Evolutionary conservation across 2,888 invertebrate genomes (phyloP).

Genomic region (Tenthredo distinguenda): DNA sequence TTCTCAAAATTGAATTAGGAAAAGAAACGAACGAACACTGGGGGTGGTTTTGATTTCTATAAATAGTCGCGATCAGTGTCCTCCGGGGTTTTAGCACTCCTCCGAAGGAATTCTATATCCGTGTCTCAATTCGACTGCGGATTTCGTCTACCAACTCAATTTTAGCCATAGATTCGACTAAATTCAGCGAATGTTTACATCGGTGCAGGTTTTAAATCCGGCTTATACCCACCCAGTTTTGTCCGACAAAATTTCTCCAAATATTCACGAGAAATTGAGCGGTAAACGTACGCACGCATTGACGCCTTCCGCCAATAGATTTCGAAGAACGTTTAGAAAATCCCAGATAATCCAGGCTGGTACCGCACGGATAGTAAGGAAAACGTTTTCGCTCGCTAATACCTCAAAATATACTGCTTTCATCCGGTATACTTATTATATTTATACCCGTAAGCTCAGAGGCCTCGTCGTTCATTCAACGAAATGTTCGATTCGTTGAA

Average conservation of each 20-base stretch:
- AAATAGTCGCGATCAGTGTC: background rate
- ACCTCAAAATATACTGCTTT: slow-evolving; percentile 18
- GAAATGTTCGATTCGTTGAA: background rate
- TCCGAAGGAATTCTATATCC: background rate
- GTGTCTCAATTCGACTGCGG: background rate
- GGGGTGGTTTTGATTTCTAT: background rate
- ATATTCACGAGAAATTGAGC: slow-evolving; percentile 74
- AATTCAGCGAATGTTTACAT: slow-evolving; percentile 37
- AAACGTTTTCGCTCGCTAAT: slow-evolving; percentile 27
- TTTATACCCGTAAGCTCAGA: background rate
- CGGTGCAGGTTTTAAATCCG: slow-evolving; percentile 4
- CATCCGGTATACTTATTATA: slow-evolving; percentile 9
- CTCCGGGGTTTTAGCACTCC: background rate
- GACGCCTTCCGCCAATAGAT: slow-evolving; percentile 72
- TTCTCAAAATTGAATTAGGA: background rate
- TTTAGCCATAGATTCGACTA: background rate
- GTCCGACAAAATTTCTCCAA: background rate
- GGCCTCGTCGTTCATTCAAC: background rate
- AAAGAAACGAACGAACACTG: background rate
- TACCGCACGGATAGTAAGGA: background rate
- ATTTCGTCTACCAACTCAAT: background rate
- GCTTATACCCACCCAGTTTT: slow-evolving; percentile 6
- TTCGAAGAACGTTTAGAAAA: slow-evolving; percentile 39
- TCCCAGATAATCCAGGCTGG: slow-evolving; percentile 42
- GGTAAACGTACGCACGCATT: slow-evolving; percentile 76